Base-by-base conservation (phyloP, 1,140 invertebrate genomes). In the Drosophila mojavensis region DNA sequence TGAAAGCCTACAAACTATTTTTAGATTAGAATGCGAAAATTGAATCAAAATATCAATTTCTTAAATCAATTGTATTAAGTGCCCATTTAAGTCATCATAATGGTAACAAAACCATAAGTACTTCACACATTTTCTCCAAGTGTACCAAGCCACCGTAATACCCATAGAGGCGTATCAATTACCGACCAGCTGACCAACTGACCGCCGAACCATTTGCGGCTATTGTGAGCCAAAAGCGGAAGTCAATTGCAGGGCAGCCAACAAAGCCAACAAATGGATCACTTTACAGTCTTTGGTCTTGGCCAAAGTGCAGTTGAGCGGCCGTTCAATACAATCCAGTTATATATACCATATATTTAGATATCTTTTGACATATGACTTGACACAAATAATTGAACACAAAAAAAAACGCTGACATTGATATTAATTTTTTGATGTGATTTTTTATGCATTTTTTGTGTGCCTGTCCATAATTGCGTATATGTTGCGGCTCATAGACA, bases 401-500 rank as follows among this genome's bases (percentile, higher is more conserved):
- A 4, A 45, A 45, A 24, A 65, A 66, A 56, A 76, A 72, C 47
- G 50, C 70, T 88, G 84, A 89, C 84, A 89, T 89, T 89, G 84
- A 86, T 45, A 45, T 45, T 47, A 3, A 17, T 47, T 47, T 47
- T 47, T 47, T 47, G 69, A 79, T 86, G 59, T 69, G 78, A 81
- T 89, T 88, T 88, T 86, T 51, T 79, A 88, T 88, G 78, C 81
- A 81, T 81, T 80, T 84, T 54, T 47, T 55, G 58, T 66, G 24
- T 17, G 20, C 33, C 79, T 61, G 50, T 55, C 60, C 67, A 83
- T 83, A 85, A 84, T 84, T 84, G 81, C 70, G 73, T 67, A 65
- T 81, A 65, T 81, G 71, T 70, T 77, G 53, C 64, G 61, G 60
- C 63, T 73, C 41, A 62, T 56, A 53, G 67, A 82, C 81, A 83